These are phyloP conservation scores for Penelope pileata DNA, from an alignment of 2,113 vertebrate genomes.

Conservation along the genomic window DNA sequence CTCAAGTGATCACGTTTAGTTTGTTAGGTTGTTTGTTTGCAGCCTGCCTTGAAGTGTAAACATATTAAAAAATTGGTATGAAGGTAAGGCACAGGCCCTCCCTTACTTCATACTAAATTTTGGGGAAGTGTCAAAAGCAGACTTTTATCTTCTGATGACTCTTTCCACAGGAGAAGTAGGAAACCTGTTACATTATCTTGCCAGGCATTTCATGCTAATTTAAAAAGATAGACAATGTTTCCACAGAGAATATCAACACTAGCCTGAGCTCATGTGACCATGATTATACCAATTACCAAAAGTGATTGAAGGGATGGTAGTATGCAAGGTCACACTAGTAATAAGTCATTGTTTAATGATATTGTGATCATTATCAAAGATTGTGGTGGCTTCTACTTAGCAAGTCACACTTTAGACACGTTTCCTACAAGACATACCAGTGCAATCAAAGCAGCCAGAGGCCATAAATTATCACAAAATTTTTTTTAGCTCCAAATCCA, in stretches of 20 bases:
- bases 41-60: not conserved
- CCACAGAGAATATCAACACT: not conserved
- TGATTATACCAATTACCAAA: not conserved
- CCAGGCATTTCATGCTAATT: not conserved
- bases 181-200: not conserved
- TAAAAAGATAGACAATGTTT: not conserved
- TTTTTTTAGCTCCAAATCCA: not conserved
- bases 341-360: not conserved
- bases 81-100: not conserved
- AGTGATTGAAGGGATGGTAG: not conserved
- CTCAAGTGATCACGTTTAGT: not conserved
- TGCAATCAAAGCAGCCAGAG: not conserved
- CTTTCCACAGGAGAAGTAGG: not conserved
- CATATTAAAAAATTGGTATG: not conserved
- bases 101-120: not conserved
- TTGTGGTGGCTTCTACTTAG: not conserved
- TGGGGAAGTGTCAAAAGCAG: not conserved
- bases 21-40: not conserved
- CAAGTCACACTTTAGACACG: not conserved
- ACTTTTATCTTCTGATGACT: not conserved
- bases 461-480: not conserved
- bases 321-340: not conserved
- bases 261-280: accelerated
- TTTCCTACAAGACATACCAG: not conserved
- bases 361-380: not conserved